Conservation (phyloP, 2,888 invertebrate genomes). For the Nomada ferruginata region DNA sequence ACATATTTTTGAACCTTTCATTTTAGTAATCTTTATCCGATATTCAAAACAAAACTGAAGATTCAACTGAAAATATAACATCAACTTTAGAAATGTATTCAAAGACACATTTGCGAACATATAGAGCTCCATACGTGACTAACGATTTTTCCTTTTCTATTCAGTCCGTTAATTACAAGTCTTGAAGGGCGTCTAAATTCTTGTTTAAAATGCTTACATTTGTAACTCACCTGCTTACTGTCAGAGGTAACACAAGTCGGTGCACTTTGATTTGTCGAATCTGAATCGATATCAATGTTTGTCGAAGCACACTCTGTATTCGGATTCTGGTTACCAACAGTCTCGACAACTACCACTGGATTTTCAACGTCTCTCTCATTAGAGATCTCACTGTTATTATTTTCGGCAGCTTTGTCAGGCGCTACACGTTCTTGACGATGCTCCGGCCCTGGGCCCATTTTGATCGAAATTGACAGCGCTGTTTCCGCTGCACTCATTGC, state of each 20-base stretch:
- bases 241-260: slow-evolving; percentile 65
- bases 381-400: slow-evolving; percentile 60
- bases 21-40: not conserved
- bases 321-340: slow-evolving; percentile 56
- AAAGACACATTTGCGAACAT: not conserved
- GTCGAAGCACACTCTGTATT: slow-evolving; percentile 58
- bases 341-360: slow-evolving; percentile 61
- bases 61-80: not conserved
- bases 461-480: slow-evolving; percentile 82
- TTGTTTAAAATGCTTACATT: not conserved
- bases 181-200: not conserved
- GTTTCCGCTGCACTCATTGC: slow-evolving; percentile 69
- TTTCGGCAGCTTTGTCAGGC: slow-evolving; percentile 87
- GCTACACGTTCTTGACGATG: slow-evolving; percentile 91
- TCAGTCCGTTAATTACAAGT: not conserved
- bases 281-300: slow-evolving; percentile 59
- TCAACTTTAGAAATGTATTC: not conserved
- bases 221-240: slow-evolving; percentile 75
- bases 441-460: slow-evolving; percentile 92
- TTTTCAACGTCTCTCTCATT: slow-evolving; percentile 62
- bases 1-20: not conserved
- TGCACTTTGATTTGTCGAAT: slow-evolving; percentile 64
- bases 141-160: not conserved
- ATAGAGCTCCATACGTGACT: no score
- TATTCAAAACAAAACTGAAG: not conserved